Percentiles rank a stretch among this genome's conserved stretches.
Conservation (phyloP, 2,888 invertebrate genomes). For the Alentia gelatinosa region DNA sequence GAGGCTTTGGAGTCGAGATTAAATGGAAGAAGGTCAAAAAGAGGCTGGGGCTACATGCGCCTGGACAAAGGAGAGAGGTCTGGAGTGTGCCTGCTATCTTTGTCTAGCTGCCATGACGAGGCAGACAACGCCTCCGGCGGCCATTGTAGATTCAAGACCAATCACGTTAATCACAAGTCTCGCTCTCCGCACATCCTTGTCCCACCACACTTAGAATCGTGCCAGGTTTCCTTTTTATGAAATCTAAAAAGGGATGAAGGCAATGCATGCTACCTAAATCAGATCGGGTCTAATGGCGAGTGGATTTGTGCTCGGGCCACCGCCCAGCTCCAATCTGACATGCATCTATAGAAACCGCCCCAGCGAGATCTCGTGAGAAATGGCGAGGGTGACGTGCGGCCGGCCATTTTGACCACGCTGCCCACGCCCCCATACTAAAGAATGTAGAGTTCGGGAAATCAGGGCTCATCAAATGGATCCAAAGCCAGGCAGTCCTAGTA, state of each 20-base stretch:
- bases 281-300: too few species aligned
- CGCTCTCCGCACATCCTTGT: not conserved
- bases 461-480: not conserved
- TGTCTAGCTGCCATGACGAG: not conserved
- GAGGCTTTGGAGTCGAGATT: not conserved
- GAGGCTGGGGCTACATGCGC: not conserved
- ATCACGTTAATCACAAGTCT: not conserved
- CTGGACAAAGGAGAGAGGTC: not conserved
- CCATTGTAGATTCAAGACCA: not conserved
- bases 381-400: not conserved
- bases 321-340: not conserved
- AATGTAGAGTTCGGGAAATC: not conserved
- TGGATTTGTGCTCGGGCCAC: too few species aligned
- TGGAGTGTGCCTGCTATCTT: not conserved
- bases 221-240: not conserved
- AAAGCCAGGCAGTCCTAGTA: too few species aligned
- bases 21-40: not conserved
- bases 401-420: not conserved
- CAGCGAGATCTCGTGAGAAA: not conserved
- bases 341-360: not conserved
- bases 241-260: not conserved
- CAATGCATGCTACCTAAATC: not conserved
- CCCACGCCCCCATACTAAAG: not conserved
- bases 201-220: not conserved
- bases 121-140: not conserved